Conservation (phyloP, 2,113 vertebrate genomes). For the Grallaria varia region DNA sequence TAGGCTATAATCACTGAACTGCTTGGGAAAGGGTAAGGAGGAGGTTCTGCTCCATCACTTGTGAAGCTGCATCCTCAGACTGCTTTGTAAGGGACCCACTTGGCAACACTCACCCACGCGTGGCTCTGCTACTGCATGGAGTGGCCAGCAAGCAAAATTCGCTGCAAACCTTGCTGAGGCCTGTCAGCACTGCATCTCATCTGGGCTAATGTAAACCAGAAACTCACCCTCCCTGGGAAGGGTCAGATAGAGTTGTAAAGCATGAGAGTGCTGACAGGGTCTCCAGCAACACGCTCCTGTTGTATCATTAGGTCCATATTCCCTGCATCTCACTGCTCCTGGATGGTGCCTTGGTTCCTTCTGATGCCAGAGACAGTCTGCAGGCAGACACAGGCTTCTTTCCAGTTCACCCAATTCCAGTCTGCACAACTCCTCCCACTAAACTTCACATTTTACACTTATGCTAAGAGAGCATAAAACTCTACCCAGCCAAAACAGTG, state of each 20-base stretch:
- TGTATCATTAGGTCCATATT: constrained; percentile 46
- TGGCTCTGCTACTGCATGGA: neutral
- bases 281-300: constrained; percentile 17
- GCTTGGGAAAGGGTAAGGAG: neutral
- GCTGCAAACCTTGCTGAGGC: neutral
- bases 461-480: neutral
- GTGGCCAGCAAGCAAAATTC: neutral
- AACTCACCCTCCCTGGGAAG: neutral
- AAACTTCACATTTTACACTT: neutral
- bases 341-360: neutral
- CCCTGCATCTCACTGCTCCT: neutral
- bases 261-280: constrained; percentile 52
- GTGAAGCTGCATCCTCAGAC: neutral
- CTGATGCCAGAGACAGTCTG: neutral
- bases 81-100: neutral
- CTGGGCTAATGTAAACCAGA: constrained; percentile 66
- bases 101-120: neutral
- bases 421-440: neutral
- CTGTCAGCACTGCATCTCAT: constrained; percentile 58
- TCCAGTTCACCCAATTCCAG: neutral
- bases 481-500: neutral
- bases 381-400: neutral
- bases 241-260: constrained; percentile 65
- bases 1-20: neutral
- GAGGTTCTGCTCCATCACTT: neutral